Evolutionary conservation across 2,888 invertebrate species (phyloP).

Genomic region (Patella ulyssiponensis): DNA sequence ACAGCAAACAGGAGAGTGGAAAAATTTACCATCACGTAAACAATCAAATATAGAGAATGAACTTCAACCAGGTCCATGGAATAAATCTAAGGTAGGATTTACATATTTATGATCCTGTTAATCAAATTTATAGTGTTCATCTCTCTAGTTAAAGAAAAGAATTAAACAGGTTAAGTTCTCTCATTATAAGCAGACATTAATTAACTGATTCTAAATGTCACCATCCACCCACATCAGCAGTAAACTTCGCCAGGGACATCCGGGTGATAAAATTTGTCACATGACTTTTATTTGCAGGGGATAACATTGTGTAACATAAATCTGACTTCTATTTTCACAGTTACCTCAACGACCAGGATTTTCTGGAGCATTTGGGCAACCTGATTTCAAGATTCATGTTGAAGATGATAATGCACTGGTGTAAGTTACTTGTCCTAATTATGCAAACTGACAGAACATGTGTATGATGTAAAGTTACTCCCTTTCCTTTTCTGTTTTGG

Average conservation of each 20-base stretch:
- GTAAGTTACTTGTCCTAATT: constrained; percentile 8
- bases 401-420: constrained; percentile 24
- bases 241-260: no score
- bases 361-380: not conserved
- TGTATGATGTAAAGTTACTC: no score
- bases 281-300: no score
- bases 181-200: no score
- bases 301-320: no score
- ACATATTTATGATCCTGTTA: not conserved
- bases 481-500: no score
- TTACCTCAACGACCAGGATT: constrained; percentile 22
- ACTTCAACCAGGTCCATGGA: constrained; percentile 82
- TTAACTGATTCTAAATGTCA: no score
- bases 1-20: constrained; percentile 59
- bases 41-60: constrained; percentile 79
- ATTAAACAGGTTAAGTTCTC: no score
- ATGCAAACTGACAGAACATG: no score
- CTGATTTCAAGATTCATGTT: constrained; percentile 29
- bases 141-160: no score
- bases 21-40: constrained; percentile 46
- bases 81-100: constrained; percentile 68
- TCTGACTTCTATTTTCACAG: constrained; percentile 18
- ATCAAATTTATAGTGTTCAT: not conserved
- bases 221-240: no score
- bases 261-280: no score